phyloP scores from a whole-genome alignment of 2,888 invertebrate species.

The Caenorhabditis zanzibari region DNA sequence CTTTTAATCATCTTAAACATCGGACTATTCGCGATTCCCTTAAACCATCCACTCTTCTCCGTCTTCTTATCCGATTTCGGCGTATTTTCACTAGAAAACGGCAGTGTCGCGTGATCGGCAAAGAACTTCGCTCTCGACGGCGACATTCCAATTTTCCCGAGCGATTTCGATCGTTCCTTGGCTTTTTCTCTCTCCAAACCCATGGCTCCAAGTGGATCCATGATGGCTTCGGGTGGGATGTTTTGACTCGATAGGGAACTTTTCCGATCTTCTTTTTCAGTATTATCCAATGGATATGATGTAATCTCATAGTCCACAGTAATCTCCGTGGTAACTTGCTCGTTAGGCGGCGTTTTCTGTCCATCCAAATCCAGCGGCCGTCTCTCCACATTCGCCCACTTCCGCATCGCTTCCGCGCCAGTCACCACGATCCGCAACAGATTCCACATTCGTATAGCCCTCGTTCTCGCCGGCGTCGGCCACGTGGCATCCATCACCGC shows the following conservation, averaged over 20 bases:
- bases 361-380: constrained; percentile 12
- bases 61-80: constrained; percentile 60
- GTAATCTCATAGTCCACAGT: constrained; percentile 62
- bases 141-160: constrained; percentile 72
- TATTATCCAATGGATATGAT: constrained; percentile 31
- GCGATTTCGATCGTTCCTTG: constrained; percentile 44
- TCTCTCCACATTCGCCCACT: constrained; percentile 50
- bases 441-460: constrained; percentile 76
- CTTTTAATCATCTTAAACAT: constrained; percentile 79
- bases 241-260: constrained; percentile 1
- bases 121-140: constrained; percentile 81
- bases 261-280: background rate
- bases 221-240: background rate
- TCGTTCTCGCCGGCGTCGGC: constrained; percentile 74
- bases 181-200: background rate
- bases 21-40: constrained; percentile 79
- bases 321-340: constrained; percentile 37
- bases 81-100: constrained; percentile 73
- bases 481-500: constrained; percentile 86
- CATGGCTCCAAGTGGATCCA: constrained; percentile 63
- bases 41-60: constrained; percentile 74
- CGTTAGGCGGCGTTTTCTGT: constrained; percentile 15
- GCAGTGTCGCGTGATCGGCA: constrained; percentile 75
- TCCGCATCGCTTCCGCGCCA: constrained; percentile 27
- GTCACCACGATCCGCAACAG: constrained; percentile 65